phyloP scores from a whole-genome alignment of 2,113 vertebrate species.

The Haemorhous mexicanus region DNA sequence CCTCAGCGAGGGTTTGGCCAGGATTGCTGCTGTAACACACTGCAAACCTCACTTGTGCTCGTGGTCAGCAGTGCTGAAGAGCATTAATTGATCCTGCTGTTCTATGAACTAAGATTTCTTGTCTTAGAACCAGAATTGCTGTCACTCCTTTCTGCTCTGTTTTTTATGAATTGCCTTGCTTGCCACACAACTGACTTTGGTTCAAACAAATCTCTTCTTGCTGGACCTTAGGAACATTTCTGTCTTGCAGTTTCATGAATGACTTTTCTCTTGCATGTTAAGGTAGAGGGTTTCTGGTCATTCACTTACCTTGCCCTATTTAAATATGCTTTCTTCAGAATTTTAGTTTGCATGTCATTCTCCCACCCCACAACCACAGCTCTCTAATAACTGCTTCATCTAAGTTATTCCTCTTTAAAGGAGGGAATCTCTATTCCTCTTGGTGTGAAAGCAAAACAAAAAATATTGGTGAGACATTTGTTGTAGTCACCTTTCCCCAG shows the following conservation, averaged over 20 bases:
- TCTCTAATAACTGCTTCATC: not conserved
- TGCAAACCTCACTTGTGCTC: rapidly evolving
- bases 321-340: not conserved
- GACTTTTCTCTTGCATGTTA: not conserved
- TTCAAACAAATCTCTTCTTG: not conserved
- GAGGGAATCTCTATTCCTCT: not conserved
- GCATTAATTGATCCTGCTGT: not conserved
- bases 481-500: not conserved
- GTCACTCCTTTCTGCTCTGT: not conserved
- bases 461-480: not conserved
- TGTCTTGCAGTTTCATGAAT: not conserved
- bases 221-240: not conserved
- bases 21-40: rapidly evolving
- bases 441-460: not conserved
- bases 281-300: not conserved
- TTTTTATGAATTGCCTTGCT: not conserved
- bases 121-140: not conserved
- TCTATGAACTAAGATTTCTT: not conserved
- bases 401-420: not conserved
- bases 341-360: not conserved
- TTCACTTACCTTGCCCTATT: not conserved
- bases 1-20: not conserved
- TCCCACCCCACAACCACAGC: not conserved
- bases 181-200: not conserved
- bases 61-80: not conserved